These are phyloP conservation scores for Drosophila anomalata DNA, from an alignment of 2,888 invertebrate genomes.

Conservation along the genomic window DNA sequence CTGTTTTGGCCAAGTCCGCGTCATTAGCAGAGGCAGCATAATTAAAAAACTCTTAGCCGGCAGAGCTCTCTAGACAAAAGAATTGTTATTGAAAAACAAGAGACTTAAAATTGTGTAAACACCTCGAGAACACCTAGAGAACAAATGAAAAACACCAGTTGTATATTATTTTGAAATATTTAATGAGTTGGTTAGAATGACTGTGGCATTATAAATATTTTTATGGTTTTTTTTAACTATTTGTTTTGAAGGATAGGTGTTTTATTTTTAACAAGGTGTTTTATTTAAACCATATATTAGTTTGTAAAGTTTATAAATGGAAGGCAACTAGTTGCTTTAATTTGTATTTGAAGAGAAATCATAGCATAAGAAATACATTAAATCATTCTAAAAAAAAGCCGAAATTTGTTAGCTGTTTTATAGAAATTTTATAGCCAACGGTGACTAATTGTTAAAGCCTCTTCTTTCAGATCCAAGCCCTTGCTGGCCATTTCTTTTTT, in stretches of 20 bases:
- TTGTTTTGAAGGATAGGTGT: not conserved
- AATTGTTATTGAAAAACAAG: slow-evolving; percentile 53
- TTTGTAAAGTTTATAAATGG: not conserved
- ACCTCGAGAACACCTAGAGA: slow-evolving; percentile 39
- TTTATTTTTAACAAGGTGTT: not conserved
- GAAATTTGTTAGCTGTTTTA: not conserved
- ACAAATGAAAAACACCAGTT: slow-evolving; percentile 39
- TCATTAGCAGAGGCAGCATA: slow-evolving; percentile 56
- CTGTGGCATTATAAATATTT: not conserved
- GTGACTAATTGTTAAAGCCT: slow-evolving; percentile 71
- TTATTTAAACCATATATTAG: not conserved
- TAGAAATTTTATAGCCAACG: slow-evolving; percentile 42
- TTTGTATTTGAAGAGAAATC: no score
- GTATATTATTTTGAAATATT: slow-evolving; percentile 61
- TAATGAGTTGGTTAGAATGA: slow-evolving; percentile 51
- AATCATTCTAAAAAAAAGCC: not conserved
- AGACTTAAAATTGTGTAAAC: slow-evolving; percentile 32
- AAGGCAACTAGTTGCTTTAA: not conserved
- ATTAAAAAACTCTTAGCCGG: slow-evolving; percentile 64
- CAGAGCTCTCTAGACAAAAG: slow-evolving; percentile 57
- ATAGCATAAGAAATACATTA: no score
- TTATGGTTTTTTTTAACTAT: slow-evolving; percentile 2
- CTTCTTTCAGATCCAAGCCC: slow-evolving; percentile 20
- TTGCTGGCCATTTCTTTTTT: slow-evolving; percentile 24
- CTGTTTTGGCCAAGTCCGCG: slow-evolving; percentile 42